Base-by-base conservation (phyloP, 2,888 invertebrate species). In the Leptodirus hochenwartii region DNA sequence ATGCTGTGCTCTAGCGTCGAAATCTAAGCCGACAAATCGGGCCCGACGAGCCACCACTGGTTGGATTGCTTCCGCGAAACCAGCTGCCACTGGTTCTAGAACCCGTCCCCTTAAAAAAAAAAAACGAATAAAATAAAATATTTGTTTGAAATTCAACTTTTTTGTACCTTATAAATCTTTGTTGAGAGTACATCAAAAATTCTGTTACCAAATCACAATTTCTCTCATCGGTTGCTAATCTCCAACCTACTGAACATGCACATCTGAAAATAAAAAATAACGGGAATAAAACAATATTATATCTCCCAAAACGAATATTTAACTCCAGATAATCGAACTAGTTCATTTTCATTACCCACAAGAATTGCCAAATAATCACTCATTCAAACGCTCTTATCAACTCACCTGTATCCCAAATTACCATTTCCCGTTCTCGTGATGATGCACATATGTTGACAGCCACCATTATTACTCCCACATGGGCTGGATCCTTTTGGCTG, bases 141-240 rank as follows among this genome's bases (percentile, higher is more conserved):
- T n/a, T n/a, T n/a, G n/a, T n/a, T n/a, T n/a, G n/a, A n/a, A n/a
- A n/a, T n/a, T n/a, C n/a, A n/a, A n/a, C n/a, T n/a, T n/a, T n/a
- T 51, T 81, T 81, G 20, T 93, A 95, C 50, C 95, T 88, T 40
- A 96, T 91, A 47, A 91, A 90, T 39, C 90, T 70, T 51, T 90
- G 90, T 47, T 91, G 90, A 1, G 90, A 90, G 49, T 91, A 93
- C 73, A 93, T 81, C 2, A 95, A 66, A 53, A 93, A 93, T 46
- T 90, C 85, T 13, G 70, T 67, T 0, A 91, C 79, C 29, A 74
- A 52, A 45, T 75, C 72, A 49, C 91, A 95, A 45, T 76, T 79
- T 36, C 73, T 66, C 31, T 80, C 59, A 48, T 90, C 79, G 0
- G 59, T 54, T 17, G 71, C 67, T 15, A 93, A 55, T 39, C 73